Conservation (phyloP, 2,113 vertebrate genomes). For the Hepsetus odoe region DNA sequence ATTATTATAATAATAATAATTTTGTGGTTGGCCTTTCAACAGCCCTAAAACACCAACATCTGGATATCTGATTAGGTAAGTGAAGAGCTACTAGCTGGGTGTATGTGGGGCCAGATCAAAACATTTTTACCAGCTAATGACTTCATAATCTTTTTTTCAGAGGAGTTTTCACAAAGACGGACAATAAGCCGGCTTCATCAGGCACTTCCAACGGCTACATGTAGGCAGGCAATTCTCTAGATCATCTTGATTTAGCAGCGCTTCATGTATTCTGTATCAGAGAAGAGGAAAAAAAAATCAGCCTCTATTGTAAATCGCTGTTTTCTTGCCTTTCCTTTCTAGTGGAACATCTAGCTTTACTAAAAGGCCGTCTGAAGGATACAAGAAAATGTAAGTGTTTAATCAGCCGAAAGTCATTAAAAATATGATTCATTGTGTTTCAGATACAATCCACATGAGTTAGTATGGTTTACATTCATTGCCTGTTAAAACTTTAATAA, state of each 20-base stretch:
- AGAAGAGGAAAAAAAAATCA: background rate
- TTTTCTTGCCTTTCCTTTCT: background rate
- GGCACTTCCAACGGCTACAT: constrained; percentile 60
- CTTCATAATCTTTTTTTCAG: constrained; percentile 57
- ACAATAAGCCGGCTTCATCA: constrained; percentile 57
- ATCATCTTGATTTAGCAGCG: background rate
- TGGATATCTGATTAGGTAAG: constrained; percentile 75
- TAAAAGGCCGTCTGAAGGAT: constrained; percentile 72
- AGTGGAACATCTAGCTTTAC: constrained; percentile 59
- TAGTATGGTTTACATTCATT: background rate
- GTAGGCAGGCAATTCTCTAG: constrained; percentile 55
- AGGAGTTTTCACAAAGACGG: constrained; percentile 70
- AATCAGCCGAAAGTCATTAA: background rate
- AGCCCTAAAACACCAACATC: constrained; percentile 58
- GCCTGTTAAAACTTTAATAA: background rate
- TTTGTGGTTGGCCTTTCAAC: constrained; percentile 18
- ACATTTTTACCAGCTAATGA: background rate
- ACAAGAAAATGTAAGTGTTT: constrained; percentile 77
- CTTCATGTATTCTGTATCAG: background rate
- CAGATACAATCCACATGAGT: background rate
- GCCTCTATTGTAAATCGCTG: background rate
- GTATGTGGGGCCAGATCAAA: background rate
- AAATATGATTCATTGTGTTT: background rate
- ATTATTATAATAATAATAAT: background rate
- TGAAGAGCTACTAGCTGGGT: background rate